A percentile compares a stretch with the other conserved stretches of the same genome.
Evolutionary conservation across 2,113 vertebrate species (phyloP).

Genomic region (Phrynocephalus versicolor): DNA sequence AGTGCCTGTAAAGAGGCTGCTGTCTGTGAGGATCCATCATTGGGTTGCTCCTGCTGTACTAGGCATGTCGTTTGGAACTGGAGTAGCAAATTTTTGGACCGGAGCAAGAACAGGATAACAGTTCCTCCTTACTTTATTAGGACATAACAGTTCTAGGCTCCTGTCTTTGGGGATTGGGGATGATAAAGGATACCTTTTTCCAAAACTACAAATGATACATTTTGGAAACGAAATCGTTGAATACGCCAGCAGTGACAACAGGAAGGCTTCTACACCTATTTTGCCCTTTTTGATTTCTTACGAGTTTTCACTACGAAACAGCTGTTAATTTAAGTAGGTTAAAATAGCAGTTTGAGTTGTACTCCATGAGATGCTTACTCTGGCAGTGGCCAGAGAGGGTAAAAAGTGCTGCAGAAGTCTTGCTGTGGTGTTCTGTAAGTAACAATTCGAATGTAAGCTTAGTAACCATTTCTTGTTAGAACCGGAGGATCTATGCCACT

Average conservation of each 20-base stretch:
- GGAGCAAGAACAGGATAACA: not conserved
- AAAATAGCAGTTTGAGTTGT: not conserved
- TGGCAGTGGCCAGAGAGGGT: not conserved
- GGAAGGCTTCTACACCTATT: not conserved
- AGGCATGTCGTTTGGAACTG: not conserved
- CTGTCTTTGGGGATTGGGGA: not conserved
- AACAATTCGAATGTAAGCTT: not conserved
- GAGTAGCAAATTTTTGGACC: not conserved
- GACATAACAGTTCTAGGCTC: not conserved
- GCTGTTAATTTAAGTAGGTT: too few relatives aligned
- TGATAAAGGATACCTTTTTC: not conserved
- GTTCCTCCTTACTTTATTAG: not conserved
- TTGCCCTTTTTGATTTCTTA: not conserved
- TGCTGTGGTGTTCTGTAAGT: not conserved
- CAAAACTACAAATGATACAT: too few relatives aligned
- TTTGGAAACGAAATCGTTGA: not conserved
- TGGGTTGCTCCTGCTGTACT: not conserved
- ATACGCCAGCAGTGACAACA: not conserved
- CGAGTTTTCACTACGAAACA: not conserved
- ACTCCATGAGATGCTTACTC: not conserved
- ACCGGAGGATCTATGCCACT: not conserved
- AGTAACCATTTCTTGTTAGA: not conserved
- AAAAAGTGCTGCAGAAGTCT: not conserved
- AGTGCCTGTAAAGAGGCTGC: rapidly evolving
- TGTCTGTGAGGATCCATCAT: not conserved